phyloP scores from a whole-genome alignment of 2,113 vertebrate species.

The Echinops telfairi region DNA sequence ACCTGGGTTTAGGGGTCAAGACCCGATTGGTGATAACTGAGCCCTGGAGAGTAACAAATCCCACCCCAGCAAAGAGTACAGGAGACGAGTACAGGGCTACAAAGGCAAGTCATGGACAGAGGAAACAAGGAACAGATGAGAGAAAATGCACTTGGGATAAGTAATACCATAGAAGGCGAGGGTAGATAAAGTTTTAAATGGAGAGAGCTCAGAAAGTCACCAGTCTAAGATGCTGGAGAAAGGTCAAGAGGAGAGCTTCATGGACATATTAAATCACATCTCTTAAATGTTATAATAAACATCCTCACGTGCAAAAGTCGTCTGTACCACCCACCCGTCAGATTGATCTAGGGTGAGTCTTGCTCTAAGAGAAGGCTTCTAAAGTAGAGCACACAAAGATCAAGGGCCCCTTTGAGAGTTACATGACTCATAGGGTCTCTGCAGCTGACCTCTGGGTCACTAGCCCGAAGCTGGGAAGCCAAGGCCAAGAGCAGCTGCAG shows the following conservation, averaged over 20 bases:
- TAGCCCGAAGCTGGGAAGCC: background rate
- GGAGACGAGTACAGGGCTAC: background rate
- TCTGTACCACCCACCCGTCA: background rate
- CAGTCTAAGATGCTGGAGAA: background rate
- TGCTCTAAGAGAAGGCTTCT: background rate
- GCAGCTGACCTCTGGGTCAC: background rate
- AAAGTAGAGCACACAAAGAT: background rate
- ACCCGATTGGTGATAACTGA: background rate
- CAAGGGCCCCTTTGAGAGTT: background rate
- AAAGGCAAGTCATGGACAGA: background rate
- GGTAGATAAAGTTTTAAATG: background rate
- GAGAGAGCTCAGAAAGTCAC: background rate
- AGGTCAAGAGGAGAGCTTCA: background rate
- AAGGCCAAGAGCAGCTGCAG: conserved; percentile 8
- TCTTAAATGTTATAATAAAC: background rate
- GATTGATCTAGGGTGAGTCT: background rate
- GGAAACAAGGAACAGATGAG: background rate
- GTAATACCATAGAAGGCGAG: background rate
- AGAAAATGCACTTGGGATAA: background rate
- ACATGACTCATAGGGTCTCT: background rate
- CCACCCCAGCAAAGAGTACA: background rate
- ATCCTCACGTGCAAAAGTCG: background rate
- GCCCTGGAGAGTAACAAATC: background rate
- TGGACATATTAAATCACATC: background rate
- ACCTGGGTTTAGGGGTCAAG: background rate